These are phyloP conservation scores for Procavia capensis DNA, from an alignment of 2,113 vertebrate species.

Conservation along the genomic window DNA sequence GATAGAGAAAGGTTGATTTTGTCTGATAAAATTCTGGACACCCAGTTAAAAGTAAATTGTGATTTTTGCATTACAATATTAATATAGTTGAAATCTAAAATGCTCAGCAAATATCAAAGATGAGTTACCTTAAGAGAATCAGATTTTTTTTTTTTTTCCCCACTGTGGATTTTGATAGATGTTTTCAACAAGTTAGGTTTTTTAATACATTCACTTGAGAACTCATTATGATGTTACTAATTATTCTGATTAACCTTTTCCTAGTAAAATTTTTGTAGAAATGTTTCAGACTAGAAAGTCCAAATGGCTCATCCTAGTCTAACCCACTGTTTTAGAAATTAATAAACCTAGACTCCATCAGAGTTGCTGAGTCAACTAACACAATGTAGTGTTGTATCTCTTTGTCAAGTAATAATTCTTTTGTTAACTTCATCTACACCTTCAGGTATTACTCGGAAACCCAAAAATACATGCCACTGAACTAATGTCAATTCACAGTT, in stretches of 20 bases:
- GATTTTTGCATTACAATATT: neutral
- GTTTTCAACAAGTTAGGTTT: neutral
- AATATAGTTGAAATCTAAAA: conserved; percentile 37
- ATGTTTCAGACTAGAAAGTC: neutral
- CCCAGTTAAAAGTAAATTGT: neutral
- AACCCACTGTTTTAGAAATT: neutral
- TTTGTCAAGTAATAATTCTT: neutral
- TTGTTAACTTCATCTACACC: neutral
- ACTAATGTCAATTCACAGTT: no score
- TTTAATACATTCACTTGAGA: conserved; percentile 37
- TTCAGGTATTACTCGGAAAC: neutral
- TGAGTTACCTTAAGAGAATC: neutral
- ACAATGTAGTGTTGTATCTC: fast-evolving
- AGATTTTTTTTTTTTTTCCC: neutral
- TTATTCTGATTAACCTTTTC: neutral
- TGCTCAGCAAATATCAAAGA: neutral
- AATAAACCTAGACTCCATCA: fast-evolving
- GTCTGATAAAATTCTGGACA: neutral
- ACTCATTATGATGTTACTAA: neutral
- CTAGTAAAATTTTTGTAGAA: neutral
- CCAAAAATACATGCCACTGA: no score
- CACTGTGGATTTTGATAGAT: neutral
- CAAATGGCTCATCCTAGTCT: neutral
- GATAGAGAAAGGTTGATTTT: neutral
- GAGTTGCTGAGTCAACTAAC: neutral